phyloP scores from a whole-genome alignment of 2,888 invertebrate species.

The Philonicus albiceps region DNA sequence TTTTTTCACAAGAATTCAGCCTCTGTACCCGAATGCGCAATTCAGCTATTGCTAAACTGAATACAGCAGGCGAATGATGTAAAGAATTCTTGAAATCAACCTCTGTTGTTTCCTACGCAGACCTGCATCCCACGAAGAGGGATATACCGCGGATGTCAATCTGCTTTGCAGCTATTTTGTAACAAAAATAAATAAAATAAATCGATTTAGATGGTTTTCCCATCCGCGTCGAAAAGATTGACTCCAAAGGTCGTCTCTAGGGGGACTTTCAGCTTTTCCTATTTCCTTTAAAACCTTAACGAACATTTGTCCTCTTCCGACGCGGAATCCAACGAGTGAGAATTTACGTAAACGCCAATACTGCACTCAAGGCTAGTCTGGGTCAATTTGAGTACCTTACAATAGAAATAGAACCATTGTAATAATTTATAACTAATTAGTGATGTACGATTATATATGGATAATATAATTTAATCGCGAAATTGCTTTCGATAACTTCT shows the following conservation, averaged over 20 bases:
- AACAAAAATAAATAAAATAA: background rate
- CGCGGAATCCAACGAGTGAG: constrained; percentile 4
- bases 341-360: background rate
- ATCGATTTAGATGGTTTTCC: background rate
- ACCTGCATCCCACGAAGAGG: background rate
- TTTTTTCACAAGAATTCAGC: background rate
- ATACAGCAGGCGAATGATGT: background rate
- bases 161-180: background rate
- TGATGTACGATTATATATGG: background rate
- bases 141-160: background rate
- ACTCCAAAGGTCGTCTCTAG: background rate
- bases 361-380: constrained; percentile 24
- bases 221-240: background rate
- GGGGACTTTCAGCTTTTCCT: background rate
- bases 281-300: background rate
- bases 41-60: background rate
- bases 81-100: background rate
- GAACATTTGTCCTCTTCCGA: background rate
- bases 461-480: background rate
- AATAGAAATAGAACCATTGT: constrained; percentile 20
- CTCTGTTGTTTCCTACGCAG: background rate
- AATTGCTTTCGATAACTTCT: constrained; percentile 16
- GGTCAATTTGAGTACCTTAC: constrained; percentile 7
- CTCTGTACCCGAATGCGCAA: background rate
- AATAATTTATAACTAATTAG: constrained; percentile 12